A percentile compares a stretch with the other conserved stretches of the same genome.
Conservation (phyloP, 2,797 vertebrate genomes). For the Neosilurus mollespiculum region DNA sequence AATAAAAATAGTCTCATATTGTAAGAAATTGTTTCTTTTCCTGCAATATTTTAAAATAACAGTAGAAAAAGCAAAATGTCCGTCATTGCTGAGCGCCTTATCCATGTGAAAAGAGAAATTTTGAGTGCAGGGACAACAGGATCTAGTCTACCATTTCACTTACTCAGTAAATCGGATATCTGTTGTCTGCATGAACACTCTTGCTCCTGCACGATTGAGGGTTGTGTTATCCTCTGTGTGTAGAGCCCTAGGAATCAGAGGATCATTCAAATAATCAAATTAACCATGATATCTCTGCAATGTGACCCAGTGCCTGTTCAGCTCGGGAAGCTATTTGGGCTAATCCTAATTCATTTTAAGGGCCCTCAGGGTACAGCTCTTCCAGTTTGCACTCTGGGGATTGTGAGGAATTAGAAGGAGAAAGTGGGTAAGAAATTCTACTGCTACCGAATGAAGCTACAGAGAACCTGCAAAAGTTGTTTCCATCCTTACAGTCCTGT, state of each 20-base stretch:
- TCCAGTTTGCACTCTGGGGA: slow-evolving; percentile 13
- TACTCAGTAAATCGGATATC: slow-evolving; percentile 3
- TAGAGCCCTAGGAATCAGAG: not conserved
- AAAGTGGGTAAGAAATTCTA: not conserved
- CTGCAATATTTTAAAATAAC: no score
- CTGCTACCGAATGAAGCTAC: not conserved
- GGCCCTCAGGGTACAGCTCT: slow-evolving; percentile 18
- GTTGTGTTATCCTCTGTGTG: not conserved
- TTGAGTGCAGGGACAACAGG: not conserved
- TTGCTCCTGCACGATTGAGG: not conserved
- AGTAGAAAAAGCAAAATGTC: not conserved
- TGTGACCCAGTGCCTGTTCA: not conserved
- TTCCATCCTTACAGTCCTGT: not conserved
- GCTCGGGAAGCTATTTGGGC: not conserved
- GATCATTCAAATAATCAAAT: slow-evolving; percentile 27
- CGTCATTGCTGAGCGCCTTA: not conserved
- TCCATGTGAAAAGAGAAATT: not conserved
- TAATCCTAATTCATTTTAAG: slow-evolving; percentile 26
- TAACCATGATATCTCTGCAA: slow-evolving; percentile 2
- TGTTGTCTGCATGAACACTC: not conserved
- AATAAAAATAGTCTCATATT: no score
- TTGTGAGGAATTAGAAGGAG: slow-evolving; percentile 13
- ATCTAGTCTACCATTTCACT: not conserved
- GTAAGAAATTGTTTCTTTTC: no score
- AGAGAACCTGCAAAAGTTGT: not conserved